Base-by-base conservation (phyloP, 2,888 invertebrate genomes). In the Oscheius onirici region DNA sequence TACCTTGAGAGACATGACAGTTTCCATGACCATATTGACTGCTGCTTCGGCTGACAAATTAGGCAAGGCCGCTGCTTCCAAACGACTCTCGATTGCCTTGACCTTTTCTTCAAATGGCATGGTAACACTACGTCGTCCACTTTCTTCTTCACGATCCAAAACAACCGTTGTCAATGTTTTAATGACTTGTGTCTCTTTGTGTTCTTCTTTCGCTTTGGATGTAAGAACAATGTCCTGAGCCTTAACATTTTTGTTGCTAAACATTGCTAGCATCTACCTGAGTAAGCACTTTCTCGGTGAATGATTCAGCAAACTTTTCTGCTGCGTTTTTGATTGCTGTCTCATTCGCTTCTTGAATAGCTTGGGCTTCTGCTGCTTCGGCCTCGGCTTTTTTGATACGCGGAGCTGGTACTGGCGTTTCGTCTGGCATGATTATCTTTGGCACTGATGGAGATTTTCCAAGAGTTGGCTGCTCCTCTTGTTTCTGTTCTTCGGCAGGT, bases 1-100 rank as follows among this genome's bases (percentile, higher is more conserved):
- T 57, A 72, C 78, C 73, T 81, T 81, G 22, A 79, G 49, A 20
- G 77, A 71, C 13, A 81, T 65, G 2, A 77, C 80, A n/a, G 80
- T 77, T 26, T 77, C 77, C 66, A 81, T 63, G 0, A 81, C 61
- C 63, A 77, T 67, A 28, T 81, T 81, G 10, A 79, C 75, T 0
- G 79, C 79, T 34, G 77, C 74, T 44, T 68, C 51, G 58, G 72
- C 49, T 6, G 58, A 58, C 5, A 68, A 58, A 17, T 72, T 55
- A 10, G 67, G 67, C 8, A 67, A 61, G 28, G 67, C 26, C 20
- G 65, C 65, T 28, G 57, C 65, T 41, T 57, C 49, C 11, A 66
- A 46, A 1, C 66, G 55, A 20, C 52, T 55, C 46, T 71, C 71
- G 28, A 71, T 66, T 1, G 40, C 20, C 28, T 57, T 44, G 5